Evolutionary conservation across 1,140 invertebrate species (phyloP), one percentile per base, ranked within the genome.

Genomic region (Ganaspis sp.): DNA sequence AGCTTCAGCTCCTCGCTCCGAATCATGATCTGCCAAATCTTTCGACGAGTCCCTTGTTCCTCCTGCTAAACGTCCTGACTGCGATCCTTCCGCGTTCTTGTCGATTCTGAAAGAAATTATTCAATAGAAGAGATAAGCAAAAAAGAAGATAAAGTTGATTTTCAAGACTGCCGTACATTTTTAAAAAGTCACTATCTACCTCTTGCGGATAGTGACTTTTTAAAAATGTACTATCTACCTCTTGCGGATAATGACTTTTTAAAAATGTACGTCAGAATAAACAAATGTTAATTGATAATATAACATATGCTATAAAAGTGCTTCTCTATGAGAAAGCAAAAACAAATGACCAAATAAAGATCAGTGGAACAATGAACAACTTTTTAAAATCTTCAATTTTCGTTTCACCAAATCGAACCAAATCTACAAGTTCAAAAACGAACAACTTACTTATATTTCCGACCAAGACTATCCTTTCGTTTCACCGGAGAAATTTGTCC

Each of bases 391-490:
- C n/a, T n/a, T n/a, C n/a, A n/a, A n/a, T n/a, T n/a, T n/a, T n/a
- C n/a, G n/a, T n/a, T n/a, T n/a, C n/a, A n/a, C n/a, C n/a, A n/a
- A n/a, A n/a, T n/a, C n/a, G n/a, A n/a, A n/a, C n/a, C n/a, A 38
- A 38, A 38, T 38, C 9, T 38, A 38, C 37, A 6, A n/a, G 42
- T 45, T 58, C 71, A 74, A 9, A 34, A 40, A 9, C 42, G 19
- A 40, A 19, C 15, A 37, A 21, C 78, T 84, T 90, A 95, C 94
- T 93, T 95, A 86, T 95, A 94, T 82, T 94, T 94, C 79, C 93
- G 94, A 1, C 94, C 94, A 12, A 96, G 89, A 83, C 95, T 96
- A 79, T 96, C 95, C 87, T 96, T 96, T 45, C 95, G 91, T 83
- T 93, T 92, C 0, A 95, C 94, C 0, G 95, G 95, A 0, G 95